phyloP scores from a whole-genome alignment of 1,140 invertebrate species.

The Pseudomyrmex cubaensis region DNA sequence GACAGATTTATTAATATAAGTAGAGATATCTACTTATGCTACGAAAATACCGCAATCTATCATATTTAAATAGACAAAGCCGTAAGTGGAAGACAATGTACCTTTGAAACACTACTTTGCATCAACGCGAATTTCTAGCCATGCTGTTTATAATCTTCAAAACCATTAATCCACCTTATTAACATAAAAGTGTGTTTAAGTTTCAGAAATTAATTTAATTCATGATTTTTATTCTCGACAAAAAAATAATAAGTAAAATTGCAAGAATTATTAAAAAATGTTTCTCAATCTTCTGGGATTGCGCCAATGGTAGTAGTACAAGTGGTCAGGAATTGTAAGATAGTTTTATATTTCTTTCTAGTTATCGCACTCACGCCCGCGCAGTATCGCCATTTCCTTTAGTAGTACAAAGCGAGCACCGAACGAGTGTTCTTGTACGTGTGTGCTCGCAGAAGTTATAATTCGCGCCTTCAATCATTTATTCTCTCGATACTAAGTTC shows the following conservation, averaged over 20 bases:
- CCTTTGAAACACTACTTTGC: background rate
- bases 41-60: background rate
- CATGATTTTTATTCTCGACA: background rate
- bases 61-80: background rate
- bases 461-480: too few species aligned
- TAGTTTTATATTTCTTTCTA: too few species aligned
- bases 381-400: too few species aligned
- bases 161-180: too few species aligned
- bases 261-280: constrained; percentile 13
- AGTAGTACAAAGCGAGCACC: too few species aligned
- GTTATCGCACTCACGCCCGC: too few species aligned
- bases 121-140: constrained; percentile 8
- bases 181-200: background rate
- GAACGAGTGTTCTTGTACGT: too few species aligned
- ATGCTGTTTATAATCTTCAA: background rate
- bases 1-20: constrained; percentile 56
- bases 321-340: background rate
- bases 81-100: constrained; percentile 10
- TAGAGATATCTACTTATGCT: constrained; percentile 59
- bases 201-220: constrained; percentile 18
- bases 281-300: background rate
- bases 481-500: too few species aligned
- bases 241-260: background rate
- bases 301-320: background rate
- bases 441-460: too few species aligned